phyloP scores from a whole-genome alignment of 2,113 vertebrate genomes.

The Bujurquina vittata region DNA sequence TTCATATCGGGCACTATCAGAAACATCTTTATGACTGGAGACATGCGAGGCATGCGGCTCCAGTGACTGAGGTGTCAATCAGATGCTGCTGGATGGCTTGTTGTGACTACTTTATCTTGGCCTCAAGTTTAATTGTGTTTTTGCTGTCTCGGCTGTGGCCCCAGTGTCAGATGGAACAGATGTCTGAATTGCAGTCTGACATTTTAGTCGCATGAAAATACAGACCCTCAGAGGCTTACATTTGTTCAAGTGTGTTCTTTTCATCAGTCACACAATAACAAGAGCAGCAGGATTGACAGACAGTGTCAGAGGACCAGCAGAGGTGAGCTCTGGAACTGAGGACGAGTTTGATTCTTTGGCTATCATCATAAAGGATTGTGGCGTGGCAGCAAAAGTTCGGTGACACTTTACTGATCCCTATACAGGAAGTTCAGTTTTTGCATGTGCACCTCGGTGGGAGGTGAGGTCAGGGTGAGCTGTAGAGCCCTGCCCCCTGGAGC shows the following conservation, averaged over 20 bases:
- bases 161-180: conserved; percentile 65
- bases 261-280: conserved; percentile 33
- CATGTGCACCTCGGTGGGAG: neutral
- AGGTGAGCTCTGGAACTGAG: neutral
- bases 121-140: conserved; percentile 66
- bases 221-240: conserved; percentile 33
- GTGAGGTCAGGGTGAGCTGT: neutral
- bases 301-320: neutral
- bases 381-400: neutral
- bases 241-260: conserved; percentile 41
- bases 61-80: conserved; percentile 49
- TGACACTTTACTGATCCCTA: conserved; percentile 8
- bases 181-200: conserved; percentile 62
- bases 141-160: conserved; percentile 18
- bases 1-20: conserved; percentile 40
- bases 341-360: neutral
- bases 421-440: neutral
- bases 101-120: conserved; percentile 14
- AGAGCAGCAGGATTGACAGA: conserved; percentile 13
- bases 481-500: neutral
- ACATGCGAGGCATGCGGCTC: neutral
- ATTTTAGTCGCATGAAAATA: conserved; percentile 68
- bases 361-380: neutral
- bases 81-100: conserved; percentile 25
- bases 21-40: conserved; percentile 34